These are phyloP conservation scores for Pelochelys cantorii DNA, from an alignment of 2,797 vertebrate species.

Conservation along the genomic window DNA sequence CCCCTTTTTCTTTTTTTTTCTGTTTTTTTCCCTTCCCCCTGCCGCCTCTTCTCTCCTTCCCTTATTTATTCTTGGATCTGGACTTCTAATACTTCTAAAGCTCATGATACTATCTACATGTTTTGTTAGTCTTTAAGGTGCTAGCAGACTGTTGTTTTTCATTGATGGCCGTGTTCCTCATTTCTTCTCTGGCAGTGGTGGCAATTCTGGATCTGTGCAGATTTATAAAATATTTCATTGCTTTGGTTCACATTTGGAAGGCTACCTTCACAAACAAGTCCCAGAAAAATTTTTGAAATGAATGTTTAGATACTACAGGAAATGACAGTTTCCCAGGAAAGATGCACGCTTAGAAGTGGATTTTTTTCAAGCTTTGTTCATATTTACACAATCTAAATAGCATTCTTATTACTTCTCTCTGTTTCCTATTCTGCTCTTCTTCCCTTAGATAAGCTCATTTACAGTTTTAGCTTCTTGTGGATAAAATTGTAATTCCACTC, in stretches of 20 bases:
- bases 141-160: too few relatives aligned
- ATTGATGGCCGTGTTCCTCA: too few relatives aligned
- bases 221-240: not conserved
- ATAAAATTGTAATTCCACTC: rapidly evolving
- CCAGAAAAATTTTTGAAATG: not conserved
- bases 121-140: too few relatives aligned
- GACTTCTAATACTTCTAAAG: too few relatives aligned
- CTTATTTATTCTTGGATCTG: too few relatives aligned
- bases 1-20: too few relatives aligned
- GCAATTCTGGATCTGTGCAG: not conserved
- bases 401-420: rapidly evolving
- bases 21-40: too few relatives aligned
- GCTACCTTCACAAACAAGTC: not conserved
- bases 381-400: rapidly evolving
- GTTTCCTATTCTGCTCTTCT: not conserved
- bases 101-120: too few relatives aligned
- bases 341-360: rapidly evolving
- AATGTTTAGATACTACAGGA: not conserved
- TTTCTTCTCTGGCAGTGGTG: not conserved
- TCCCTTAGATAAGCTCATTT: rapidly evolving
- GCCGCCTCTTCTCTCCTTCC: too few relatives aligned
- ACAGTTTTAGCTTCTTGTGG: not conserved
- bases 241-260: not conserved
- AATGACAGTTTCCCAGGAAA: not conserved
- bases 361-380: not conserved